These are phyloP conservation scores for Cetoscarus ocellatus DNA, from an alignment of 2,797 vertebrate genomes.

Conservation along the genomic window DNA sequence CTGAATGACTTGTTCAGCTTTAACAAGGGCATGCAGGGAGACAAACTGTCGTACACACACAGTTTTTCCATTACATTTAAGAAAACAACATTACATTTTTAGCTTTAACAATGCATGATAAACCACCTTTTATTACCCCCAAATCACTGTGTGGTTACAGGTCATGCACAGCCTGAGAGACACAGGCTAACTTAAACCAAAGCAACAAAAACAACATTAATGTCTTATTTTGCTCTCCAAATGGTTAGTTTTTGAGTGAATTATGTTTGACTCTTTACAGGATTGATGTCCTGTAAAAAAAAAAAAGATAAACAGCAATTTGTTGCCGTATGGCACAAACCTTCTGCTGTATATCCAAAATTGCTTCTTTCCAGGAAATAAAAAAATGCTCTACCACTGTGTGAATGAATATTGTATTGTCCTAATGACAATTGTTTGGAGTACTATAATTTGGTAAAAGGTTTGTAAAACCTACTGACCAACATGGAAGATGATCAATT, in stretches of 20 bases:
- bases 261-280: too few relatives aligned
- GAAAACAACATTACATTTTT: constrained; percentile 28
- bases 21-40: constrained; percentile 52
- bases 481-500: too few relatives aligned
- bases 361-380: too few relatives aligned
- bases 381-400: too few relatives aligned
- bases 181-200: constrained; percentile 11
- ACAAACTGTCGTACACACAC: constrained; percentile 36
- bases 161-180: constrained; percentile 12
- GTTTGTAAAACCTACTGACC: too few relatives aligned
- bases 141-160: constrained; percentile 48
- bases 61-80: constrained; percentile 28
- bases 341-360: too few relatives aligned
- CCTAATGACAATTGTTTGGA: too few relatives aligned
- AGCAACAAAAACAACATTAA: constrained; percentile 27
- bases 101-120: constrained; percentile 24
- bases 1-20: constrained; percentile 54
- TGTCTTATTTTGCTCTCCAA: constrained; percentile 3
- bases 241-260: background rate
- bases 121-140: constrained; percentile 30
- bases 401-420: too few relatives aligned
- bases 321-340: too few relatives aligned
- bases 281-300: too few relatives aligned
- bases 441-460: too few relatives aligned
- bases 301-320: too few relatives aligned